phyloP scores from a whole-genome alignment of 2,888 invertebrate genomes.

The Caenorhabditis zanzibari region DNA sequence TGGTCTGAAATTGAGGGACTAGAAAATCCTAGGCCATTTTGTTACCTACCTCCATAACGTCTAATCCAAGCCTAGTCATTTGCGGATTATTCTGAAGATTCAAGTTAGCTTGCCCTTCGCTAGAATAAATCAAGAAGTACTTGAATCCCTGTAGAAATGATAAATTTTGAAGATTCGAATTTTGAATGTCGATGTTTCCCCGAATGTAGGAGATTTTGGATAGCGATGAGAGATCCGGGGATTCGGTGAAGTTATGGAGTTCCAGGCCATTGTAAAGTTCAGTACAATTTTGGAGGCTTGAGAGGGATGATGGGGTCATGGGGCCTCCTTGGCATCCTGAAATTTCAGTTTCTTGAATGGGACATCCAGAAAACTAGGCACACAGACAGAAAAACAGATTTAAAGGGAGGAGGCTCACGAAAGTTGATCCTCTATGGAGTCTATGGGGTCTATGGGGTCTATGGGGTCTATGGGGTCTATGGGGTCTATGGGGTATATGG shows the following conservation, averaged over 20 bases:
- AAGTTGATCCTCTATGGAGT: no score
- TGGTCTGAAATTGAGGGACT: neutral
- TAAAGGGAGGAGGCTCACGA: no score
- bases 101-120: neutral
- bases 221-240: neutral
- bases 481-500: no score
- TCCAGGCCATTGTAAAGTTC: neutral
- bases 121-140: neutral
- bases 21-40: no score
- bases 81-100: constrained; percentile 7
- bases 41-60: neutral
- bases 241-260: neutral
- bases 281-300: neutral
- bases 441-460: no score
- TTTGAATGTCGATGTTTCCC: constrained; percentile 3
- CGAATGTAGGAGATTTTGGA: neutral
- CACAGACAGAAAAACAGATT: no score
- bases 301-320: neutral
- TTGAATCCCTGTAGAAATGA: neutral
- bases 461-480: no score
- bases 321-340: neutral
- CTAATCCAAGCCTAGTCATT: neutral
- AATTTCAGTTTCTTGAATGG: no score
- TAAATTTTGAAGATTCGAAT: constrained; percentile 14
- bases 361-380: no score